Conservation (phyloP, 2,113 vertebrate genomes). For the Prinia subflava region DNA sequence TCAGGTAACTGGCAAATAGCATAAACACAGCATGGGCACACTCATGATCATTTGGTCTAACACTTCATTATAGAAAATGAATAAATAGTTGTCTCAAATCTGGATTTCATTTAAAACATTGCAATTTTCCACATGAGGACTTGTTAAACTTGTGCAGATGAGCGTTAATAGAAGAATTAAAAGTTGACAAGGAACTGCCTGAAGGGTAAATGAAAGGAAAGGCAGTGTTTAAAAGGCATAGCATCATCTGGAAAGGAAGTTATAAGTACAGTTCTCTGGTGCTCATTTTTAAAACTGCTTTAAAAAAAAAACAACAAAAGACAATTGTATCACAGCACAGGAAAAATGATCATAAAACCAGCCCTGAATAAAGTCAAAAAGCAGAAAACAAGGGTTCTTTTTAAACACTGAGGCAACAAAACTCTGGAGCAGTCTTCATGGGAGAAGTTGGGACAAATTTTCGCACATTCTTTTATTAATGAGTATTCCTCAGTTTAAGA, state of each 20-base stretch:
- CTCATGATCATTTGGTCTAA: background rate
- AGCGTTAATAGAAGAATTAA: background rate
- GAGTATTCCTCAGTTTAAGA: background rate
- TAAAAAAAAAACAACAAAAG: too few relatives aligned
- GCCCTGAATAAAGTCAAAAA: background rate
- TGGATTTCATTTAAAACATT: background rate
- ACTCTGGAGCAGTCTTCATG: background rate
- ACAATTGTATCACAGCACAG: background rate
- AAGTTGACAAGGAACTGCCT: background rate
- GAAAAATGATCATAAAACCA: background rate
- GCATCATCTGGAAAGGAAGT: background rate
- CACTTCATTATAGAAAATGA: background rate
- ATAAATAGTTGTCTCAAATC: background rate
- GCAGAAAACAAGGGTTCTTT: background rate
- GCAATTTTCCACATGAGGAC: background rate
- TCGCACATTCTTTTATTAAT: background rate
- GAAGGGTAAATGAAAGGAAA: conserved; percentile 7
- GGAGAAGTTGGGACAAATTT: background rate
- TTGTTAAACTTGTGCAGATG: background rate
- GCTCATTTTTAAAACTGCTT: background rate
- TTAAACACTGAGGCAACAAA: background rate
- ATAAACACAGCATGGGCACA: background rate
- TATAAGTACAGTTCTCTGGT: background rate
- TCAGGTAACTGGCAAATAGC: background rate
- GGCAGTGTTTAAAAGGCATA: background rate